Evolutionary conservation across 2,888 invertebrate species (phyloP).

Genomic region (Troilus luridus): DNA sequence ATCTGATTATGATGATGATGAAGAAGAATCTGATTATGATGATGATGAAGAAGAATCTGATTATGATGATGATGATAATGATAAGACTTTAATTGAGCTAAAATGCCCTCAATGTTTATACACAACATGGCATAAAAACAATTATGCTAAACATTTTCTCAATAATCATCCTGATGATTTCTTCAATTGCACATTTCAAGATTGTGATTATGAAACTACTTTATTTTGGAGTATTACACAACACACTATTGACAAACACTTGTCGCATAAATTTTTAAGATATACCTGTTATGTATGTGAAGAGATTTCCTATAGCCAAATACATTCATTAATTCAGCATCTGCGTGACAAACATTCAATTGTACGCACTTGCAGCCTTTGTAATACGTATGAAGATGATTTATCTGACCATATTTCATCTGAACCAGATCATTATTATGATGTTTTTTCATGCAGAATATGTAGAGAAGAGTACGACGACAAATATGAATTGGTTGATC

Average conservation of each 20-base stretch:
- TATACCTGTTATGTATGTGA: conserved; percentile 15
- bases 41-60: not conserved
- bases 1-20: too few species aligned
- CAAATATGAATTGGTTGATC: not conserved
- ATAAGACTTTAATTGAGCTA: not conserved
- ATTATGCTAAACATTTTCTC: not conserved
- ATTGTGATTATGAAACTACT: not conserved
- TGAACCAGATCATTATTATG: not conserved
- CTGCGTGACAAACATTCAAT: not conserved
- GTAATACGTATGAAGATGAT: conserved; percentile 15
- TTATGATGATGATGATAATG: not conserved
- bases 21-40: too few species aligned
- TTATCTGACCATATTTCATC: not conserved
- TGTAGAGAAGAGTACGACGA: not conserved
- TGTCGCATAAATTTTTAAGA: not conserved
- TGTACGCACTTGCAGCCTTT: not conserved
- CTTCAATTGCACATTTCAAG: not conserved
- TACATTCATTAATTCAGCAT: conserved; percentile 35
- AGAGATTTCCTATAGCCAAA: too few species aligned
- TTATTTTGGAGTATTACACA: conserved; percentile 16
- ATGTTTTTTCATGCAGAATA: not conserved
- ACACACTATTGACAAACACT: not conserved
- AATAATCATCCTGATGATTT: not conserved
- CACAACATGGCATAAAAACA: not conserved
- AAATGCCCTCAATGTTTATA: not conserved